Conservation (phyloP, 2,113 vertebrate species). For the Scytalopus superciliaris region DNA sequence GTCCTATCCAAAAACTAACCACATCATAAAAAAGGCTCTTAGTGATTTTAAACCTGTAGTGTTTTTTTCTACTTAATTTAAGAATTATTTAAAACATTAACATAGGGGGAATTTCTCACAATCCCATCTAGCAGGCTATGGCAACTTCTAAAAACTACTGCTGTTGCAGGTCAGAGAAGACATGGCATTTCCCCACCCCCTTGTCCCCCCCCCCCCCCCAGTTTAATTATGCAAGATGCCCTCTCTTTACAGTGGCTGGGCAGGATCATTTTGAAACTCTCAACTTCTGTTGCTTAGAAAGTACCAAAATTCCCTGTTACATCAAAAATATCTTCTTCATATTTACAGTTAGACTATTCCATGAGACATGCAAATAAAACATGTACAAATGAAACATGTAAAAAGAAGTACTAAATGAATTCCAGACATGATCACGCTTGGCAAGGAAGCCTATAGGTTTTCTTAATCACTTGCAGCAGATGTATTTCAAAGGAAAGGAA, state of each 20-base stretch:
- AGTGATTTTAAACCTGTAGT: background rate
- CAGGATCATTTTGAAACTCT: background rate
- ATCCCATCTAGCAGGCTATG: background rate
- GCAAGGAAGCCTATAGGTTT: background rate
- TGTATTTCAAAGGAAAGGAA: background rate
- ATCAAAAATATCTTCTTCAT: background rate
- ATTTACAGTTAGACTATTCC: background rate
- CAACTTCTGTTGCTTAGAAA: background rate
- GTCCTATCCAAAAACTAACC: background rate
- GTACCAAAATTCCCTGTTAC: background rate
- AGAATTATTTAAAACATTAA: background rate
- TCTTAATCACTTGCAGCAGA: background rate
- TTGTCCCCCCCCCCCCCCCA: fast-evolving
- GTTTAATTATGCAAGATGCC: background rate
- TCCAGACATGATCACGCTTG: background rate
- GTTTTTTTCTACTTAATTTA: background rate
- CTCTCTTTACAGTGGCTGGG: background rate
- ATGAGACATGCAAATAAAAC: background rate
- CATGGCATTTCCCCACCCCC: background rate
- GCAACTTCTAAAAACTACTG: background rate
- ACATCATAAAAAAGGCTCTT: background rate
- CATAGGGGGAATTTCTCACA: background rate
- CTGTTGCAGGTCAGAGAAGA: background rate
- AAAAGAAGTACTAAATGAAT: background rate
- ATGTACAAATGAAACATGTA: background rate